Evolutionary conservation across 1,140 invertebrate species (phyloP), one percentile per base, ranked within the genome.

Genomic region (Sinonovacula constricta): DNA sequence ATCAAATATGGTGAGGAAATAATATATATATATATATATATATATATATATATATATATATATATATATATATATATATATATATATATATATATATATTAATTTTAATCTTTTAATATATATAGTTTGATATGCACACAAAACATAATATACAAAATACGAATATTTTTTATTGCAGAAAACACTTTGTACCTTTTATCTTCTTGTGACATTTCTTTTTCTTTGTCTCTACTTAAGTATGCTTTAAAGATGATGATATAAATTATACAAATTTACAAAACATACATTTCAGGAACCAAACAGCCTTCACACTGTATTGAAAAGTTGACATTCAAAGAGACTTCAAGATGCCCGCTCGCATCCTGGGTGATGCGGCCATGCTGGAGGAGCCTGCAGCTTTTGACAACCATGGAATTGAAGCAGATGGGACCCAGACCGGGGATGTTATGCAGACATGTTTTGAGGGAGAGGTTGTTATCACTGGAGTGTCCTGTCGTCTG

Each of bases 401-500:
- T 7, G 18, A 45, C 14, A n/a, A 28, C n/a, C 45, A 31, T 0
- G 14, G 12, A 30, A 10, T 18, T 12, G 33, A 54, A 49, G 59
- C 51, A 33, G 66, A 10, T 7, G 22, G 1, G 10, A 53, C 31
- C 30, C 31, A 51, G 39, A 51, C 28, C 1, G 10, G 12, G 3
- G 39, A 18, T 26, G 63, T 26, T 54, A 14, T 30, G 0, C 12
- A 36, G 14, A 22, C n/a, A 12, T 22, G 2, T 39, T 7, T 18
- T 15, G 39, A 28, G n/a, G 68, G 56, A 39, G 96, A 97, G 56
- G 93, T 98, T 78, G 96, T 97, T 59, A 95, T 98, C 79, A 94
- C 94, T 65, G 97, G 97, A 51, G 93, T 98, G 83, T 97, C 96
- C 51, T 96, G 96, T 69, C 94, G 96, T 82, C 93, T 98, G 77